A percentile compares a stretch with the other conserved stretches of the same genome.
phyloP scores from a whole-genome alignment of 2,888 invertebrate genomes.

The Hydrotaea cyrtoneurina region DNA sequence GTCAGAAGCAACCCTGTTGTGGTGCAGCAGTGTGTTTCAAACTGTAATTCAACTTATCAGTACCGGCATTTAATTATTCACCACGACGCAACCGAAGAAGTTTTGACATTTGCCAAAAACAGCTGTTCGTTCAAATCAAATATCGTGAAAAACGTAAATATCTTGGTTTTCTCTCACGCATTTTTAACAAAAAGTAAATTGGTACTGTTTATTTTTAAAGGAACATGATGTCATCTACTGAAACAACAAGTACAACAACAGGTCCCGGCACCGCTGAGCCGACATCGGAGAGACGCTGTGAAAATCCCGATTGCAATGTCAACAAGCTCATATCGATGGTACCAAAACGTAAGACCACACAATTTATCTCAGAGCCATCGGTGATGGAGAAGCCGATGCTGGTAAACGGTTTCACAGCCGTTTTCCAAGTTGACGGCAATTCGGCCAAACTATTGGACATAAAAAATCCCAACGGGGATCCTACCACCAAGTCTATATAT shows the following conservation, averaged over 20 bases:
- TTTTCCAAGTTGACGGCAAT: slow-evolving; percentile 77
- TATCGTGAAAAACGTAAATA: background rate
- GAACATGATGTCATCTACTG: slow-evolving; percentile 9
- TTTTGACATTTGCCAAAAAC: background rate
- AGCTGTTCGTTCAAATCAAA: slow-evolving; percentile 25
- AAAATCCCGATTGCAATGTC: slow-evolving; percentile 72
- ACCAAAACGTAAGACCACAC: slow-evolving; percentile 75
- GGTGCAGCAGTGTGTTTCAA: slow-evolving; percentile 24
- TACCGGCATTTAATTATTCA: slow-evolving; percentile 28
- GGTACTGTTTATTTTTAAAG: background rate
- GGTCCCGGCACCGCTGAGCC: background rate
- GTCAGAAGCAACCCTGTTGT: background rate
- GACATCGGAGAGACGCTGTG: slow-evolving; percentile 70
- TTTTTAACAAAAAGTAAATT: background rate
- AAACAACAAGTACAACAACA: background rate
- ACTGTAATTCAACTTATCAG: slow-evolving; percentile 25
- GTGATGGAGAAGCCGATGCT: slow-evolving; percentile 76
- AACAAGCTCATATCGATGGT: slow-evolving; percentile 74
- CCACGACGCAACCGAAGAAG: slow-evolving; percentile 39
- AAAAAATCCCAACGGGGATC: slow-evolving; percentile 68
- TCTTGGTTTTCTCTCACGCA: background rate
- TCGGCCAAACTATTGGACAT: slow-evolving; percentile 74
- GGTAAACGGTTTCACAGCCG: slow-evolving; percentile 78
- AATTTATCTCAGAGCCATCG: slow-evolving; percentile 75
- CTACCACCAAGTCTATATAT: slow-evolving; percentile 72